phyloP scores from a whole-genome alignment of 2,888 invertebrate species.

The Laothoe populi region DNA sequence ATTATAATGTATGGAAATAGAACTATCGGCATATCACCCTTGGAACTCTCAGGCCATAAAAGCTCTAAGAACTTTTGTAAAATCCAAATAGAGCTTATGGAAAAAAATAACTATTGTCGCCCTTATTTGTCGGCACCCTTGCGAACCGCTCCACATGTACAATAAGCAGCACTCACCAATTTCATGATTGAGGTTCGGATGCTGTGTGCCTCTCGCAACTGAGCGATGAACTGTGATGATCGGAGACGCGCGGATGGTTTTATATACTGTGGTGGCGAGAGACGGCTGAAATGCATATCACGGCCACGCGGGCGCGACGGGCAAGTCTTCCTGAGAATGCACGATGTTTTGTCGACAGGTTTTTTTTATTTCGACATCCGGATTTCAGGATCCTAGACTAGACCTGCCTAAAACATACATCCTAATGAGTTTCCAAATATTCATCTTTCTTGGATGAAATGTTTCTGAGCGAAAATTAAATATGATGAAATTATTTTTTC shows the following conservation, averaged over 20 bases:
- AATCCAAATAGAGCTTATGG: too few species aligned
- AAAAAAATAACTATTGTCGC: too few species aligned
- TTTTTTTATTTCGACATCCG: constrained; percentile 29
- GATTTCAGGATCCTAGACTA: constrained; percentile 3
- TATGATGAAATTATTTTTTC: too few species aligned
- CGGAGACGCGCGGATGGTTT: constrained; percentile 57
- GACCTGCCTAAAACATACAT: too few species aligned
- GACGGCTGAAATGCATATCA: constrained; percentile 76
- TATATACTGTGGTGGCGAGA: constrained; percentile 66
- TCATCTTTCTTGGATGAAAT: too few species aligned
- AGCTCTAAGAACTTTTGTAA: too few species aligned
- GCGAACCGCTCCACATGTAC: constrained; percentile 1
- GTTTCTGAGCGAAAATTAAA: too few species aligned
- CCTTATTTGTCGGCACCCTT: background rate
- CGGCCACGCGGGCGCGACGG: constrained; percentile 50
- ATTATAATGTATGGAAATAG: too few species aligned
- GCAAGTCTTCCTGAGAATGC: constrained; percentile 17
- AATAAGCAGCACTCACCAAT: constrained; percentile 67
- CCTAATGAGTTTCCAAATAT: too few species aligned
- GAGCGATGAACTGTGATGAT: constrained; percentile 70
- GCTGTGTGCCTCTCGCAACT: constrained; percentile 56
- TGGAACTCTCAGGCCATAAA: too few species aligned
- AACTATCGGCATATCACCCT: too few species aligned
- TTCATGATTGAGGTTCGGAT: constrained; percentile 65
- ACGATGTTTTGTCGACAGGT: constrained; percentile 11